Percentiles rank a stretch among this genome's conserved stretches.
phyloP scores from a whole-genome alignment of 2,797 vertebrate genomes.

The Dendrocincla fuliginosa region DNA sequence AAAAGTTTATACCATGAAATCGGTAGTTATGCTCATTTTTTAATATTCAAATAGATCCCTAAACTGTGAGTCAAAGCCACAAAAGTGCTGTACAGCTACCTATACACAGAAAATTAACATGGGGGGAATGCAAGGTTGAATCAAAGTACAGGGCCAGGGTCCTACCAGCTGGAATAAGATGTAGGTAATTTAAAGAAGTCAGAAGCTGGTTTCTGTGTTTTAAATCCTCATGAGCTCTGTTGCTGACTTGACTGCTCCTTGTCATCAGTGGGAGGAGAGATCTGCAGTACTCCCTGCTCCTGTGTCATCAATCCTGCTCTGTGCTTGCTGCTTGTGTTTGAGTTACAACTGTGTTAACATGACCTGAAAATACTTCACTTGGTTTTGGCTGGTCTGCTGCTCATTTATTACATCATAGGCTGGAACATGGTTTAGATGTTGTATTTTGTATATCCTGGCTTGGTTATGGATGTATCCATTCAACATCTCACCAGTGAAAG shows the following conservation, averaged over 20 bases:
- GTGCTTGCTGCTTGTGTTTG: background rate
- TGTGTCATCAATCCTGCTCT: background rate
- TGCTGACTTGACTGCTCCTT: background rate
- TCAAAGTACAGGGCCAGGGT: background rate
- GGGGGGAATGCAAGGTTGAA: background rate
- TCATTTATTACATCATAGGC: background rate
- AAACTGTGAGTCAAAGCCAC: background rate
- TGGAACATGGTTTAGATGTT: background rate
- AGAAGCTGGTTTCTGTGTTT: background rate
- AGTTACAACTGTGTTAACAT: background rate
- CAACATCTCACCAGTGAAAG: background rate
- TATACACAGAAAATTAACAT: accelerated
- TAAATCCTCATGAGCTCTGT: background rate
- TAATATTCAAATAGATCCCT: background rate
- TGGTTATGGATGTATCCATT: background rate
- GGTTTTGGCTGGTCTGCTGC: background rate
- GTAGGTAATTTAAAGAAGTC: background rate
- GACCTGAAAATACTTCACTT: background rate
- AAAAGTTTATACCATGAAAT: background rate
- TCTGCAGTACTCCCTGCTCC: background rate
- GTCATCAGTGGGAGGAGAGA: background rate
- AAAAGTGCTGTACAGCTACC: background rate
- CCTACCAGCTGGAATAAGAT: background rate
- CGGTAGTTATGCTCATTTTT: background rate
- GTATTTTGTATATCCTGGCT: background rate